A percentile compares a stretch with the other conserved stretches of the same genome.
Evolutionary conservation across 37 sponge, comb jelly and placozoan species (phyloP).

Genomic region (Ephydatia muelleri): DNA sequence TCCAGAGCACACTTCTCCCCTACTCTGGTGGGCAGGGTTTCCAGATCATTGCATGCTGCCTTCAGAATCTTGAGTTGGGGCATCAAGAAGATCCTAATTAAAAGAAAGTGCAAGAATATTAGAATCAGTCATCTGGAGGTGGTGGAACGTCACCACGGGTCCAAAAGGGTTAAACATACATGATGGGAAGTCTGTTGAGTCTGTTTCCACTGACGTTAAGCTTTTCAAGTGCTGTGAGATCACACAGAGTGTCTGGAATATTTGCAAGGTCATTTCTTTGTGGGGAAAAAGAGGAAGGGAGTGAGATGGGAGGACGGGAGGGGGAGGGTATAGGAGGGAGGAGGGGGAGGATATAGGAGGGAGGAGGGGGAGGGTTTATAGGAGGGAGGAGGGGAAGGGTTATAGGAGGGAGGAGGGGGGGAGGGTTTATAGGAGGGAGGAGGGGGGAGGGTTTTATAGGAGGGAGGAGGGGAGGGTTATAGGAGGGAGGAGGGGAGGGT

Average conservation of each 20-base stretch:
- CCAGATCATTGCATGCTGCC: constrained; percentile 39
- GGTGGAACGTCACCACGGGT: too few relatives aligned
- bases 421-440: neutral
- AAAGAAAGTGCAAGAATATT: too few relatives aligned
- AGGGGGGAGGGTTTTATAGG: neutral
- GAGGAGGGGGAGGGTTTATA: neutral
- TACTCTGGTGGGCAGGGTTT: constrained; percentile 31
- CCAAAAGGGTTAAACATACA: constrained; percentile 27
- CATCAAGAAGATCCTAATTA: constrained; percentile 43
- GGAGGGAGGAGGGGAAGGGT: neutral
- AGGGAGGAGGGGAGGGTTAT: neutral
- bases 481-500: neutral
- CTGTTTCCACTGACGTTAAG: constrained; percentile 68
- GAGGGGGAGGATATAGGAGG: too few relatives aligned
- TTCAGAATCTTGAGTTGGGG: constrained; percentile 33
- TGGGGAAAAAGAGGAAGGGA: neutral
- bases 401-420: neutral
- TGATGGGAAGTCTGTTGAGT: constrained; percentile 62
- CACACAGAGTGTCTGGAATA: constrained; percentile 63
- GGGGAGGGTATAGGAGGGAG: neutral
- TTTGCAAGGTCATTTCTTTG: constrained; percentile 61
- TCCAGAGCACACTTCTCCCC: constrained; percentile 27
- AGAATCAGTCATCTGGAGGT: too few relatives aligned
- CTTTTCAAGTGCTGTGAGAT: constrained; percentile 40
- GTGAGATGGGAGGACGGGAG: neutral